A percentile compares a stretch with the other conserved stretches of the same genome.
Evolutionary conservation across 2,797 vertebrate species (phyloP).

Genomic region (Hafferia zeledoni): DNA sequence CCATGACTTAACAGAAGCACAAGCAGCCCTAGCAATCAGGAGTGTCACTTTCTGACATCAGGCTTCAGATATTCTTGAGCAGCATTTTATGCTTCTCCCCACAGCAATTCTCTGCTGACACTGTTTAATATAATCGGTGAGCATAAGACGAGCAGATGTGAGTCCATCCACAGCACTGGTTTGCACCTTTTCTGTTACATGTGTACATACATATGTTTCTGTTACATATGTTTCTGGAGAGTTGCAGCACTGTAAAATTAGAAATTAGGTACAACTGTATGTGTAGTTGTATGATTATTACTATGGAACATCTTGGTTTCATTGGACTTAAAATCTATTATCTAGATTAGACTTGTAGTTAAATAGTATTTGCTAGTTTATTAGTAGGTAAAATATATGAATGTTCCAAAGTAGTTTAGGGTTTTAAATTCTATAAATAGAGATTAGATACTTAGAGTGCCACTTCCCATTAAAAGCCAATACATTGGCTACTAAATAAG

Average conservation of each 20-base stretch:
- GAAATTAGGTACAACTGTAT: not conserved
- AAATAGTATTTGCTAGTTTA: constrained; percentile 1
- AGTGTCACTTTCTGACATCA: not conserved
- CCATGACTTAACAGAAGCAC: constrained; percentile 2
- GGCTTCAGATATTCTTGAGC: not conserved
- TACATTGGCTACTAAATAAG: not conserved
- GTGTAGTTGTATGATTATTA: not conserved
- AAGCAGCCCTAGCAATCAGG: not conserved
- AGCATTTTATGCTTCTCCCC: constrained; percentile 1
- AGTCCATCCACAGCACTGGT: not conserved
- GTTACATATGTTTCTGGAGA: not conserved
- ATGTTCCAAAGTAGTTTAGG: constrained; percentile 46
- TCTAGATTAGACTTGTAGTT: not conserved
- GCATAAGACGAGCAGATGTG: not conserved
- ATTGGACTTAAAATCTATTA: not conserved
- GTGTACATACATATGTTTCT: not conserved
- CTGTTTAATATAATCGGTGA: not conserved
- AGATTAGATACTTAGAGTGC: constrained; percentile 6
- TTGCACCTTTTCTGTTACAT: not conserved
- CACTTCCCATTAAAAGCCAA: not conserved
- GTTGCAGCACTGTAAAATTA: not conserved
- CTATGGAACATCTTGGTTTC: not conserved
- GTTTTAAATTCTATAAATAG: constrained; percentile 6
- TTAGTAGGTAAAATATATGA: constrained; percentile 8
- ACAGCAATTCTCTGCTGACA: not conserved